phyloP scores from a whole-genome alignment of 2,888 invertebrate genomes.

The Agriopis aurantiaria region DNA sequence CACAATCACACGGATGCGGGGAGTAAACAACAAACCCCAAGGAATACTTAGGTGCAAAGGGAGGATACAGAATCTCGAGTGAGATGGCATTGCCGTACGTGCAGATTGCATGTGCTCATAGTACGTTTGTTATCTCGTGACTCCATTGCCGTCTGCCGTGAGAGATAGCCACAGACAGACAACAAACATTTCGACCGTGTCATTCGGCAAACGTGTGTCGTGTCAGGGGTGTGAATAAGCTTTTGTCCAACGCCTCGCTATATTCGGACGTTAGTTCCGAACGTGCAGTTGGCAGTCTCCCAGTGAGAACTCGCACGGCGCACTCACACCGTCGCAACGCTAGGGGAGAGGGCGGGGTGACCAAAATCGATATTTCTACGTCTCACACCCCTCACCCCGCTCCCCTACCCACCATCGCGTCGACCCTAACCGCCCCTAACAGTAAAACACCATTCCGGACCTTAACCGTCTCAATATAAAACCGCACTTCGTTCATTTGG shows the following conservation, averaged over 20 bases:
- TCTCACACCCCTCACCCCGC: slow-evolving; percentile 77
- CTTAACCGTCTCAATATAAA: slow-evolving; percentile 76
- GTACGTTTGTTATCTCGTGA: slow-evolving; percentile 32
- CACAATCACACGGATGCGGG: slow-evolving; percentile 44
- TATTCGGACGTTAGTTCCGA: slow-evolving; percentile 67
- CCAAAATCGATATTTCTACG: slow-evolving; percentile 85
- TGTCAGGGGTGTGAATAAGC: slow-evolving; percentile 64
- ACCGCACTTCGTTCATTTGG: slow-evolving; percentile 63
- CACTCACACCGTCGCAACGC: slow-evolving; percentile 83
- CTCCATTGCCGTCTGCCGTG: slow-evolving; percentile 36
- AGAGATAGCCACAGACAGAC: slow-evolving; percentile 19
- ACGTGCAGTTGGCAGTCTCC: slow-evolving; percentile 67
- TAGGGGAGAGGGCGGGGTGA: slow-evolving; percentile 81
- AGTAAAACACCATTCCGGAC: slow-evolving; percentile 76
- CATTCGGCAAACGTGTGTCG: slow-evolving; percentile 57
- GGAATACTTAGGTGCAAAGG: slow-evolving; percentile 43
- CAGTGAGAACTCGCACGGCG: slow-evolving; percentile 71
- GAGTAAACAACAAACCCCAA: slow-evolving; percentile 44
- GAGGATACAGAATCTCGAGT: slow-evolving; percentile 35
- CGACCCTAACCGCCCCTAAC: slow-evolving; percentile 83
- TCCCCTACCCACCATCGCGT: slow-evolving; percentile 66
- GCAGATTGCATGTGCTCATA: slow-evolving; percentile 19
- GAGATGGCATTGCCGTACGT: slow-evolving; percentile 37
- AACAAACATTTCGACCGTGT: slow-evolving; percentile 50
- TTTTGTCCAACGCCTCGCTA: slow-evolving; percentile 61